Evolutionary conservation across 2,797 vertebrate species (phyloP), one percentile per base, ranked within the genome.

Genomic region (Aulostomus chinensis): DNA sequence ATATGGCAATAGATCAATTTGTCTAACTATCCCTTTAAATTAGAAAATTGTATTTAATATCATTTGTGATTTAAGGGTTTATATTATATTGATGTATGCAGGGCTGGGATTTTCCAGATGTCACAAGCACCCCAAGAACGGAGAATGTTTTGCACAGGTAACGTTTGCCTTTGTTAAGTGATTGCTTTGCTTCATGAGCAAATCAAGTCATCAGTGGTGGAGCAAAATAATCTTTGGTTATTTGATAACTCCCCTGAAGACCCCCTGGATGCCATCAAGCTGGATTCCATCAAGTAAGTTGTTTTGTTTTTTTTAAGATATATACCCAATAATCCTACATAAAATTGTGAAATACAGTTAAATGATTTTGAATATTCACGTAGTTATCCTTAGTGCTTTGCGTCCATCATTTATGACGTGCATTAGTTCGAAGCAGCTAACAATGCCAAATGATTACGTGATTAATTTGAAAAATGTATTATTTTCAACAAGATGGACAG

Each of bases 71-170:
- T 30, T 41, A 9, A 30, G 41, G n/a, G n/a, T n/a, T n/a, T n/a
- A n/a, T n/a, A n/a, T n/a, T n/a, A n/a, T n/a, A n/a, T n/a, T 43
- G 26, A 18, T 46, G 42, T 31, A 46, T 46, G 29, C 29, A 32
- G 29, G 15, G 9, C 4, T 46, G 16, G 16, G 42, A 38, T 4
- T 5, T n/a, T 46, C 18, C 42, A 21, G n/a, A 46, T 32, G 17
- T 32, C 21, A n/a, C 32, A 17, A 32, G 40, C 22, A 18, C 40
- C 18, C 40, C 25, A 29, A 43, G 26, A 43, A 43, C 30, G 25
- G 40, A 43, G 14, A 43, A 46, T 29, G 32, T 32, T 46, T 46
- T 46, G 42, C 42, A 46, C 22, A 7, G 42, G 42, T 46, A 46
- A 46, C 31, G 14, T 32, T 21, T 12, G 14, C 12, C 42, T 13